Conservation (phyloP, 2,797 vertebrate species). For the Saguinus oedipus region DNA sequence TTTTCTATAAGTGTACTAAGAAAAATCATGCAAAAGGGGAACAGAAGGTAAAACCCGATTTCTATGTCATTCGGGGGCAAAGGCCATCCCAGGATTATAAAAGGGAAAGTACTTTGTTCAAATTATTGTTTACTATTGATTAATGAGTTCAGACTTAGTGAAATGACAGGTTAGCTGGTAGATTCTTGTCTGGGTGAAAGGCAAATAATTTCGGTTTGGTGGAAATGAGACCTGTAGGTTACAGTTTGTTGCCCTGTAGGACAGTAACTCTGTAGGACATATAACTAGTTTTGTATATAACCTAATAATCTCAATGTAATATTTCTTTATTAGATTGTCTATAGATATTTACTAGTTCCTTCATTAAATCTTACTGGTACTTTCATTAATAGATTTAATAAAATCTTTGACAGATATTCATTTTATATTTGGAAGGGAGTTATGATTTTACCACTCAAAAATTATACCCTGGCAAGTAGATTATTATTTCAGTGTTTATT, state of each 20-base stretch:
- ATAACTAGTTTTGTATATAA: not conserved
- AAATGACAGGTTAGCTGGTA: not conserved
- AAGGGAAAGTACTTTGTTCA: not conserved
- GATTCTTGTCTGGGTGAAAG: not conserved
- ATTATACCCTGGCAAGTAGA: not conserved
- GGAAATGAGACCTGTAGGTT: not conserved
- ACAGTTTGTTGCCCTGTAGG: not conserved
- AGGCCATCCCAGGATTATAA: not conserved
- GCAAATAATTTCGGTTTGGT: not conserved
- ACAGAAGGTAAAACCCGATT: not conserved
- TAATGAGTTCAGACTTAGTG: not conserved
- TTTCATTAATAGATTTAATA: not conserved
- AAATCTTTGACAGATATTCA: not conserved
- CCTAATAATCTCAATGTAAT: not conserved
- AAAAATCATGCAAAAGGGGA: not conserved
- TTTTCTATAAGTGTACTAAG: not conserved
- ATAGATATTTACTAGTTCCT: not conserved
- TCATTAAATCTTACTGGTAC: not conserved
- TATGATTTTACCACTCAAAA: conserved; percentile 23
- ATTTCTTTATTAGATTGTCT: conserved; percentile 9
- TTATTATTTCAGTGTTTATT: conserved; percentile 1
- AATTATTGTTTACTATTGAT: not conserved
- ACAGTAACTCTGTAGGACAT: not conserved
- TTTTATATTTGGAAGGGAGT: not conserved
- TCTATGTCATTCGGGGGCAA: not conserved